These are phyloP conservation scores for Maniola jurtina DNA, from an alignment of 1,140 invertebrate species.

Conservation along the genomic window DNA sequence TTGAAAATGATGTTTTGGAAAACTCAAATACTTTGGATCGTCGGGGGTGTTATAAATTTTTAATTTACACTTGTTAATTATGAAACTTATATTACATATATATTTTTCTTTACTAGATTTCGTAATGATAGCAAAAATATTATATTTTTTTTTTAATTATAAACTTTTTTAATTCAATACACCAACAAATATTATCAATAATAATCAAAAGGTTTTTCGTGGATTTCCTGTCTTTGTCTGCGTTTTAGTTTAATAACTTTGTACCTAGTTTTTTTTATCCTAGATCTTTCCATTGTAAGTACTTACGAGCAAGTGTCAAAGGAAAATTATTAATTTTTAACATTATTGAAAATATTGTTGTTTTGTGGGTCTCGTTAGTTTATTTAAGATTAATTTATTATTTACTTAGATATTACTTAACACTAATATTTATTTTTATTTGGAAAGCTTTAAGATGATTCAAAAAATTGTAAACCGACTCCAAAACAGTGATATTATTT, in stretches of 20 bases:
- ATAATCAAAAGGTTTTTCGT: constrained; percentile 50
- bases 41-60: too few species aligned
- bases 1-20: too few species aligned
- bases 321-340: constrained; percentile 42
- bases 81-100: too few species aligned
- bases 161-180: neutral
- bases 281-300: constrained; percentile 63
- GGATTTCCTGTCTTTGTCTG: constrained; percentile 60
- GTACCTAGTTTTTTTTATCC: constrained; percentile 34
- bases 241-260: constrained; percentile 51
- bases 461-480: constrained; percentile 25
- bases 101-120: too few species aligned
- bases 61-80: too few species aligned
- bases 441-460: neutral
- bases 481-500: constrained; percentile 53
- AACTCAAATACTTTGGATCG: too few species aligned
- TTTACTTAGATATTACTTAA: neutral
- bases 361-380: constrained; percentile 46
- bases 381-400: neutral
- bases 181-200: constrained; percentile 48
- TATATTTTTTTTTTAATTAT: too few species aligned
- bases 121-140: too few species aligned
- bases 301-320: constrained; percentile 68
- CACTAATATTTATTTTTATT: too few species aligned
- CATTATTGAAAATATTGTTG: constrained; percentile 45